These are phyloP conservation scores for Hydroisotoma schaefferi DNA, from an alignment of 2,888 invertebrate genomes.

Conservation along the genomic window DNA sequence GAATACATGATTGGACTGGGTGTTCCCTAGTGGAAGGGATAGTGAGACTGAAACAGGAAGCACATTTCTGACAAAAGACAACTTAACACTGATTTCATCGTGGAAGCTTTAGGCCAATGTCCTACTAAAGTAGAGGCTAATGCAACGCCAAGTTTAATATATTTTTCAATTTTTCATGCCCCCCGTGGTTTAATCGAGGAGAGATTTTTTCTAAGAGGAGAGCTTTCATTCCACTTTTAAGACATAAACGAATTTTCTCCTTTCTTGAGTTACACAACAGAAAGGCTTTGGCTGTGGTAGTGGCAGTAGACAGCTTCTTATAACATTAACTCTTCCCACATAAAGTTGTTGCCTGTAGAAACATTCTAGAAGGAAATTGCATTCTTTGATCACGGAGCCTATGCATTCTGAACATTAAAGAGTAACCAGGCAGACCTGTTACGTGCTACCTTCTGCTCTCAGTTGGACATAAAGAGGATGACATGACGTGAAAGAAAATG, in stretches of 20 bases:
- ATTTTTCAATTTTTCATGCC: conserved; percentile 2
- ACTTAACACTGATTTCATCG: neutral
- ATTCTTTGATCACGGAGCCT: neutral
- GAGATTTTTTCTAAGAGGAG: neutral
- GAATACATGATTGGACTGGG: neutral
- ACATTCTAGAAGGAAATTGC: neutral
- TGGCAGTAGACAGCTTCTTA: neutral
- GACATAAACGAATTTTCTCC: neutral
- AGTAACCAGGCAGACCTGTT: neutral
- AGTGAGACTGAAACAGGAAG: neutral
- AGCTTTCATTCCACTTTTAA: neutral
- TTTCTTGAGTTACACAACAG: neutral
- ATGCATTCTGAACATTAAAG: neutral
- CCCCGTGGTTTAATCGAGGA: too few species aligned
- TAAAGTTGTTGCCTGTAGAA: neutral
- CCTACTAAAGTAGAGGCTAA: neutral
- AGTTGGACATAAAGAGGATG: too few species aligned
- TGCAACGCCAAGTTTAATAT: neutral
- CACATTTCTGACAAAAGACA: neutral
- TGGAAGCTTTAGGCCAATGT: neutral
- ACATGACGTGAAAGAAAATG: too few species aligned
- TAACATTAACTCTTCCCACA: neutral
- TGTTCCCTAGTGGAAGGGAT: neutral
- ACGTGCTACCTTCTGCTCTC: too few species aligned
- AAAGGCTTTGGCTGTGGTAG: neutral